Conservation (phyloP, 2,888 invertebrate genomes). For the Ceriagrion tenellum region DNA sequence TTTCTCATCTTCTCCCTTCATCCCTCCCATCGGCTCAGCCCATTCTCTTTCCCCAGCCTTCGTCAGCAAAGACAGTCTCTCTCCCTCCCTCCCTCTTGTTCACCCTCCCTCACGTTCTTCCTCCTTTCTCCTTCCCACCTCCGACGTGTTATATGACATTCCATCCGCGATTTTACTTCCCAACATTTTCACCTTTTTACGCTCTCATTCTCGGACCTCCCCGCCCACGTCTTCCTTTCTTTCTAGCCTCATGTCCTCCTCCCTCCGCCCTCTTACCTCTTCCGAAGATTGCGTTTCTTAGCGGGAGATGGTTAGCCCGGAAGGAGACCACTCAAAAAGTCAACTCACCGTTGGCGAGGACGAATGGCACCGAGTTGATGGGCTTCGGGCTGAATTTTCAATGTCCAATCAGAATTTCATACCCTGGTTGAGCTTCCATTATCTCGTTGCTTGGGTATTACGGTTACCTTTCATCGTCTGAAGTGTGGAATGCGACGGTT, state of each 20-base stretch:
- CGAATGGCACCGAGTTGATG: no score
- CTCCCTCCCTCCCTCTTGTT: not conserved
- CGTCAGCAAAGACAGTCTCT: not conserved
- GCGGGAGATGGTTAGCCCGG: not conserved
- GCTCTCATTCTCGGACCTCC: not conserved
- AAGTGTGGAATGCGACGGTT: no score
- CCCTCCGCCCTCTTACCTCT: not conserved
- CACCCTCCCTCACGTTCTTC: not conserved
- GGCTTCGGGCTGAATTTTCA: no score
- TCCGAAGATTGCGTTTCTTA: not conserved
- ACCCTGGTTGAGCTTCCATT: no score
- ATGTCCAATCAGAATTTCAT: no score
- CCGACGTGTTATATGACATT: constrained; percentile 14
- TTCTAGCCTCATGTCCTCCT: not conserved
- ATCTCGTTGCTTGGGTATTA: no score
- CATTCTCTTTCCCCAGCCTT: not conserved
- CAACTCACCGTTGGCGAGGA: not conserved
- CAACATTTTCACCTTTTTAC: not conserved
- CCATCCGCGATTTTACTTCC: constrained; percentile 1
- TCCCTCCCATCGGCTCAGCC: not conserved
- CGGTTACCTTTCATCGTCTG: no score
- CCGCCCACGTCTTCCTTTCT: not conserved
- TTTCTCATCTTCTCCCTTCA: constrained; percentile 9
- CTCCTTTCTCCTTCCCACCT: not conserved
- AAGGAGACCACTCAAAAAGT: not conserved